These are phyloP conservation scores for Peromyscus eremicus DNA, from an alignment of 2,797 vertebrate genomes.

Conservation along the genomic window DNA sequence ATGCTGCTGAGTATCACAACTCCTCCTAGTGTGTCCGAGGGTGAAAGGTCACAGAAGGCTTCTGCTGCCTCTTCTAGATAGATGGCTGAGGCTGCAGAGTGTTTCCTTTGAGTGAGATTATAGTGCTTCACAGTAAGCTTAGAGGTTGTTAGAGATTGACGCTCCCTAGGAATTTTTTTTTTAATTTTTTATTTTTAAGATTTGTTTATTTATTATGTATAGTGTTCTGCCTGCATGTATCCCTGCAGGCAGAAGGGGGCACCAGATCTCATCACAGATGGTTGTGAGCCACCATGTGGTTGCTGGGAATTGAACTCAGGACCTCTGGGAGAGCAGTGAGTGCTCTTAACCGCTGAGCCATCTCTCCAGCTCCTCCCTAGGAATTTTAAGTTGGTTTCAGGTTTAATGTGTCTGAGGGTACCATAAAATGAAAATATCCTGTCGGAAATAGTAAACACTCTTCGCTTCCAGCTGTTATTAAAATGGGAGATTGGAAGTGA, in stretches of 20 bases:
- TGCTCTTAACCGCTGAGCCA: too few relatives aligned
- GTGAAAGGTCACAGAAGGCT: neutral
- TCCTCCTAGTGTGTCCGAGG: neutral
- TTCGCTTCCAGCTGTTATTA: neutral
- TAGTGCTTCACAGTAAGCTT: neutral
- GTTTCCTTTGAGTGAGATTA: neutral
- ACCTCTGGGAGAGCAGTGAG: too few relatives aligned
- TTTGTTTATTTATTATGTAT: too few relatives aligned
- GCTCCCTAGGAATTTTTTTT: neutral
- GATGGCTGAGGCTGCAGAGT: neutral
- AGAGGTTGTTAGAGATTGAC: neutral
- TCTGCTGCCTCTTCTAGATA: neutral
- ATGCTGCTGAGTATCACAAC: neutral
- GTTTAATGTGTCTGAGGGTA: neutral
- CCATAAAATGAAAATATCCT: constrained; percentile 6
- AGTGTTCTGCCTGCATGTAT: too few relatives aligned
- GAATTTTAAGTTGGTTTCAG: constrained; percentile 40
- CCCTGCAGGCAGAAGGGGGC: too few relatives aligned
- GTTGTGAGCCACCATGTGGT: too few relatives aligned
- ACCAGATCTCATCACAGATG: too few relatives aligned
- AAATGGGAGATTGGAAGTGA: constrained; percentile 36
- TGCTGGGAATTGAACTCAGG: too few relatives aligned
- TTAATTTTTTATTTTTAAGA: too few relatives aligned
- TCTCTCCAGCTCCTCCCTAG: too few relatives aligned
- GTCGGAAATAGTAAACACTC: neutral